Evolutionary conservation across 1,140 invertebrate species (phyloP).

Genomic region (Scaptomyza pallida): DNA sequence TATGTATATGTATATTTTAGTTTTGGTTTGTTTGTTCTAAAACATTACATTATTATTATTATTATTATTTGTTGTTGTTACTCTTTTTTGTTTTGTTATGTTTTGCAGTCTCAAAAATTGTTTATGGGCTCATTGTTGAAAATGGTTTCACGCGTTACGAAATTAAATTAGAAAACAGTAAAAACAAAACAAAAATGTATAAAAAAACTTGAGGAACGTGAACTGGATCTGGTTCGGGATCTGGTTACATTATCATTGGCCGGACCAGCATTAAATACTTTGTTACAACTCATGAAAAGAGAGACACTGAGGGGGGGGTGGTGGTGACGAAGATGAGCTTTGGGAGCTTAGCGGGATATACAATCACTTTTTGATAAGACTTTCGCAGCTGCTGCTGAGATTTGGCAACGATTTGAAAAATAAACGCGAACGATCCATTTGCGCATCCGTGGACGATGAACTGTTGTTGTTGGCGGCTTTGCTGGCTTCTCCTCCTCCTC

Average conservation of each 20-base stretch:
- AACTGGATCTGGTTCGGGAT: constrained; percentile 13
- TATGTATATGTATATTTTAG: constrained; percentile 11
- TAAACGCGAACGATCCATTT: constrained; percentile 70
- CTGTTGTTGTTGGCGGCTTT: constrained; percentile 24
- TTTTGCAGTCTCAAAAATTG: constrained; percentile 80
- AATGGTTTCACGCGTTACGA: constrained; percentile 28
- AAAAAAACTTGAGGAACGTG: not conserved
- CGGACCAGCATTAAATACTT: constrained; percentile 55
- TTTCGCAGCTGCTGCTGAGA: constrained; percentile 87
- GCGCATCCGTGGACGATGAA: constrained; percentile 37
- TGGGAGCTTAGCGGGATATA: not conserved
- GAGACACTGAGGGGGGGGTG: not conserved
- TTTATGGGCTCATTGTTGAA: constrained; percentile 66
- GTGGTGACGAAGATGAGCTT: constrained; percentile 2
- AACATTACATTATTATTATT: constrained; percentile 42
- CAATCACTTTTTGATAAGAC: constrained; percentile 85
- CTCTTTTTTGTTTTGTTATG: constrained; percentile 41
- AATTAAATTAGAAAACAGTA: not conserved
- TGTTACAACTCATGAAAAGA: constrained; percentile 48
- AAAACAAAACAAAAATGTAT: not conserved
- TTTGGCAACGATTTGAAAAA: constrained; percentile 87
- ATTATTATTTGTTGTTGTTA: no score
- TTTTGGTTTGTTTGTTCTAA: constrained; percentile 37
- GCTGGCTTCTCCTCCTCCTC: not conserved
- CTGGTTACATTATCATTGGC: constrained; percentile 7